A percentile compares a stretch with the other conserved stretches of the same genome.
Evolutionary conservation across 1,140 invertebrate genomes (phyloP).

Genomic region (Chionoecetes opilio): DNA sequence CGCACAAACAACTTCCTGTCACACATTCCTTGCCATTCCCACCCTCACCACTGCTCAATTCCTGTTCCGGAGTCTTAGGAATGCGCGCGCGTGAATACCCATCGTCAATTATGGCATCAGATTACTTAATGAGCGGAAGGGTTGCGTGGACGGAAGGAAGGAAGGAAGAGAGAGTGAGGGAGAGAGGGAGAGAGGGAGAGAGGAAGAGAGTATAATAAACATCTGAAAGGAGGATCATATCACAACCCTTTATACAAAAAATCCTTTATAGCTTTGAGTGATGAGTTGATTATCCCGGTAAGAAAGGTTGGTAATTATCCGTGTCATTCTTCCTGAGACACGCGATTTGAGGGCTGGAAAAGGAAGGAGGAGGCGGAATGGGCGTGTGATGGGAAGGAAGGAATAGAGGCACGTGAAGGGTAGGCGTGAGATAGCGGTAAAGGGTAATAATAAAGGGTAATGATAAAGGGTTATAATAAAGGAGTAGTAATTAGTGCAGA

Average conservation of each 20-base stretch:
- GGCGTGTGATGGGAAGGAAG: too few species aligned
- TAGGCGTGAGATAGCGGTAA: background rate
- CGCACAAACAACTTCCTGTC: constrained; percentile 21
- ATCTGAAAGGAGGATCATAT: background rate
- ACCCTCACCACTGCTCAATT: constrained; percentile 56
- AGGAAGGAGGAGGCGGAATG: background rate
- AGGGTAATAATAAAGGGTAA: too few species aligned
- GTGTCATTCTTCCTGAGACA: background rate
- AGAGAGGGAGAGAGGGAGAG: constrained; percentile 24
- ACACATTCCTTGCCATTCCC: constrained; percentile 55
- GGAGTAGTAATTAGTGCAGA: constrained; percentile 18
- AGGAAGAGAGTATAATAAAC: background rate
- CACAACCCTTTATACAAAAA: background rate
- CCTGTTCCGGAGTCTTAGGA: constrained; percentile 51
- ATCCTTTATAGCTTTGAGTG: constrained; percentile 8
- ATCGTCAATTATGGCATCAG: constrained; percentile 37
- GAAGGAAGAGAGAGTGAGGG: constrained; percentile 36
- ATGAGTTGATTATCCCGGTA: constrained; percentile 28
- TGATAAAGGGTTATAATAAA: too few species aligned
- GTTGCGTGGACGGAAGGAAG: background rate
- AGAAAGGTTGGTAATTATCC: constrained; percentile 17
- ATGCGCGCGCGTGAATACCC: constrained; percentile 51
- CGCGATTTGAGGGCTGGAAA: background rate
- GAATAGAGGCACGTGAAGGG: background rate
- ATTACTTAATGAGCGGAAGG: constrained; percentile 53